Evolutionary conservation across 2,797 vertebrate species (phyloP).

Genomic region (Sarcophilus harrisii): DNA sequence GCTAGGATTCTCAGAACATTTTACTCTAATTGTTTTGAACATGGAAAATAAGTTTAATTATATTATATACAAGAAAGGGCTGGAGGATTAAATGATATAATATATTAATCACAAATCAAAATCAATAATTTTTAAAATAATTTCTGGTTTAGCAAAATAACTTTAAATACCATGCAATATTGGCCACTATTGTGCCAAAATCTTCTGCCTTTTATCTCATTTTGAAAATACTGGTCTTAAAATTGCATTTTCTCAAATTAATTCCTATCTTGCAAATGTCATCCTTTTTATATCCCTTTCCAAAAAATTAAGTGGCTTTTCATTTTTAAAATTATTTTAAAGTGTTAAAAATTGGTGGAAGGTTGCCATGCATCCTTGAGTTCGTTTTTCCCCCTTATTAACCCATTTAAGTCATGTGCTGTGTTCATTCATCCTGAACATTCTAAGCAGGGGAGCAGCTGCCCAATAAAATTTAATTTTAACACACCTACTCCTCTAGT

Average conservation of each 20-base stretch:
- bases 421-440: conserved; percentile 38
- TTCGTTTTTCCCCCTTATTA: neutral
- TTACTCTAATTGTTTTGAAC: neutral
- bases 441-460: neutral
- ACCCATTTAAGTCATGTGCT: neutral
- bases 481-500: neutral
- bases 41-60: neutral
- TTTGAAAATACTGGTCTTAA: conserved; percentile 13
- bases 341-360: conserved; percentile 25
- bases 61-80: neutral
- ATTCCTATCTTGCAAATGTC: neutral
- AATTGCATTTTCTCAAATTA: neutral
- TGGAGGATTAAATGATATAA: neutral
- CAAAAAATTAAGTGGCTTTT: conserved; percentile 24
- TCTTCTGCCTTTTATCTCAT: neutral
- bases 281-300: neutral
- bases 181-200: neutral
- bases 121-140: neutral
- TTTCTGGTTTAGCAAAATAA: conserved; percentile 8
- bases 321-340: conserved; percentile 46
- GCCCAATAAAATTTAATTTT: conserved; percentile 1
- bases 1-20: neutral
- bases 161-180: neutral
- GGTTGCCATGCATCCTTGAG: neutral
- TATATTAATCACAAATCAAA: neutral